A percentile compares a stretch with the other conserved stretches of the same genome.
phyloP scores from a whole-genome alignment of 2,888 invertebrate genomes.

The Agrilus cyanescens region DNA sequence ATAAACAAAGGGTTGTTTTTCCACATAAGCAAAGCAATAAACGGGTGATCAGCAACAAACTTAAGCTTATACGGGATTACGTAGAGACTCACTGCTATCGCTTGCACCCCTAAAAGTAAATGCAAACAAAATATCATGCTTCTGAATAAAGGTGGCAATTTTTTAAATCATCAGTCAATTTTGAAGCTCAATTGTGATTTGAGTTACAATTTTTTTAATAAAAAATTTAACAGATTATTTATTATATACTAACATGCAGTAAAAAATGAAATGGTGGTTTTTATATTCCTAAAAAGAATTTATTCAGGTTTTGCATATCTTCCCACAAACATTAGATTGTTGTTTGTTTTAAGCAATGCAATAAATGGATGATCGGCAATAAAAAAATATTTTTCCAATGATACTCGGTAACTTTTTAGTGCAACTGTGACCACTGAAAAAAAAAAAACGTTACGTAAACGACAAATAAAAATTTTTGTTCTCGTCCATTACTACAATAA shows the following conservation, averaged over 20 bases:
- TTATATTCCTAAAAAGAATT: background rate
- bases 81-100: background rate
- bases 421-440: too few species aligned
- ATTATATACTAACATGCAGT: background rate
- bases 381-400: slow-evolving; percentile 4
- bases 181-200: too few species aligned
- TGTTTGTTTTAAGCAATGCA: slow-evolving; percentile 22
- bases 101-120: background rate
- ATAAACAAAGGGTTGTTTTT: background rate
- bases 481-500: too few species aligned
- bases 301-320: slow-evolving; percentile 2
- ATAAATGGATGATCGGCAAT: slow-evolving; percentile 21
- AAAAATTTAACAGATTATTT: too few species aligned
- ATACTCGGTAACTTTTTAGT: too few species aligned
- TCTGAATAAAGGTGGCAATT: too few species aligned
- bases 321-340: slow-evolving; percentile 5
- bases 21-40: slow-evolving; percentile 1
- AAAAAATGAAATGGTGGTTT: background rate
- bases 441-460: too few species aligned
- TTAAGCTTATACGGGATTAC: background rate
- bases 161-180: too few species aligned
- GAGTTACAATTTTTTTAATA: too few species aligned
- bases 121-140: too few species aligned
- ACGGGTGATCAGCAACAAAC: slow-evolving; percentile 6
- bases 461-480: too few species aligned